Percentiles rank a stretch among this genome's conserved stretches.
Conservation (phyloP, 2,797 vertebrate species). For the Enteromius viviparus region DNA sequence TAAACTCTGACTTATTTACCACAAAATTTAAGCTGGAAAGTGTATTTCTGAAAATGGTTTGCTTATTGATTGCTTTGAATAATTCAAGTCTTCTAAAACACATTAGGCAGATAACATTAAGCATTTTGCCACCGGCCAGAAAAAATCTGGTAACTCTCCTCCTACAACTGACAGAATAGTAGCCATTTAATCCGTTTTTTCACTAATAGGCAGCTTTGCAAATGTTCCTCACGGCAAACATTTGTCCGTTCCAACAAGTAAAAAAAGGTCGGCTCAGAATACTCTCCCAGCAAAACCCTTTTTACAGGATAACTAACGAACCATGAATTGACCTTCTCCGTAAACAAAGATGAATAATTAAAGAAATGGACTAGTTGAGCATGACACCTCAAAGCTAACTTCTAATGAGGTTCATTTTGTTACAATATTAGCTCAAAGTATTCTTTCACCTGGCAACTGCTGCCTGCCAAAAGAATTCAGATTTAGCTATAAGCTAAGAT, state of each 20-base stretch:
- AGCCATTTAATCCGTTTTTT: conserved; percentile 25
- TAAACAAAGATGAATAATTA: conserved; percentile 30
- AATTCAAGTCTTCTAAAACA: conserved; percentile 41
- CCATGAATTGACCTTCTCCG: conserved; percentile 1
- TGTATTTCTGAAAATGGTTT: conserved; percentile 47
- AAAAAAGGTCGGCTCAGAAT: conserved; percentile 5
- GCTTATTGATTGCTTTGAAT: conserved; percentile 54
- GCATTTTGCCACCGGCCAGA: conserved; percentile 37
- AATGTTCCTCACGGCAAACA: conserved; percentile 36
- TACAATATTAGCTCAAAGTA: background rate
- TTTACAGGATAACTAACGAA: conserved; percentile 12
- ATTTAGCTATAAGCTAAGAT: no score
- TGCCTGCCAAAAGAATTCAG: background rate
- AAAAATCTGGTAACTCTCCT: conserved; percentile 29
- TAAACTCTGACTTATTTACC: conserved; percentile 6
- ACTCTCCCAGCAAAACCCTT: background rate
- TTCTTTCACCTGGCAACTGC: background rate
- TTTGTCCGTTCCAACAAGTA: conserved; percentile 30
- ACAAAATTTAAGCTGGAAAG: background rate
- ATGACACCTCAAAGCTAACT: background rate
- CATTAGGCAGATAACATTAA: conserved; percentile 45
- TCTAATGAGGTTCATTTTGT: background rate
- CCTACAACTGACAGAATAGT: conserved; percentile 28
- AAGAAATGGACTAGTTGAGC: background rate
- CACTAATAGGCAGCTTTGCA: conserved; percentile 36